Conservation (phyloP, 2,888 invertebrate genomes). For the Folsomia manolachei region DNA sequence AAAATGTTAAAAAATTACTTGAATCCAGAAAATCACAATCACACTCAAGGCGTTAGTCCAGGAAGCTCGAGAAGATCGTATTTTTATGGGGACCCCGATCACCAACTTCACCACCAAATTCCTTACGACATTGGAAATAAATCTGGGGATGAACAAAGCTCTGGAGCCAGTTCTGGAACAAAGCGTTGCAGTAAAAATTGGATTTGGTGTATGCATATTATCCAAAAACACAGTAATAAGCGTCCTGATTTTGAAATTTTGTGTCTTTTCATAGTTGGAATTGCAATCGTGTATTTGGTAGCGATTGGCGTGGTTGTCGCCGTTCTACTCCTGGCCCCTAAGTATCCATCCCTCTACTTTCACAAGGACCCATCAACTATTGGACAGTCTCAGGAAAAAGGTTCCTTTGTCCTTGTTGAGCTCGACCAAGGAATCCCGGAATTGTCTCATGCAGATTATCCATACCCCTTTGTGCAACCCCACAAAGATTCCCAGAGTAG, state of each 20-base stretch:
- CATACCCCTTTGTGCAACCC: not conserved
- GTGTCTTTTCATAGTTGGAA: not conserved
- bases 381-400: not conserved
- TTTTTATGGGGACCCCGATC: not conserved
- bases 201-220: constrained; percentile 10
- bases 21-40: too few species aligned
- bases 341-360: constrained; percentile 1
- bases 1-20: too few species aligned
- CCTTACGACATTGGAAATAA: not conserved
- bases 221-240: too few species aligned
- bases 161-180: not conserved
- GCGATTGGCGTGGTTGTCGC: constrained; percentile 4
- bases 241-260: too few species aligned
- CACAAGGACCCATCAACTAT: not conserved
- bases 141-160: not conserved
- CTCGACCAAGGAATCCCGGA: not conserved
- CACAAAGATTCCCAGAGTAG: too few species aligned
- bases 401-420: not conserved
- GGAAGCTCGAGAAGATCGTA: not conserved
- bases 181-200: not conserved
- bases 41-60: too few species aligned
- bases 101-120: not conserved
- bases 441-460: not conserved
- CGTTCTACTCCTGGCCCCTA: constrained; percentile 5
- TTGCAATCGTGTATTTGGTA: not conserved